phyloP scores from a whole-genome alignment of 1,140 invertebrate species.

The Acyrthosiphon pisum region DNA sequence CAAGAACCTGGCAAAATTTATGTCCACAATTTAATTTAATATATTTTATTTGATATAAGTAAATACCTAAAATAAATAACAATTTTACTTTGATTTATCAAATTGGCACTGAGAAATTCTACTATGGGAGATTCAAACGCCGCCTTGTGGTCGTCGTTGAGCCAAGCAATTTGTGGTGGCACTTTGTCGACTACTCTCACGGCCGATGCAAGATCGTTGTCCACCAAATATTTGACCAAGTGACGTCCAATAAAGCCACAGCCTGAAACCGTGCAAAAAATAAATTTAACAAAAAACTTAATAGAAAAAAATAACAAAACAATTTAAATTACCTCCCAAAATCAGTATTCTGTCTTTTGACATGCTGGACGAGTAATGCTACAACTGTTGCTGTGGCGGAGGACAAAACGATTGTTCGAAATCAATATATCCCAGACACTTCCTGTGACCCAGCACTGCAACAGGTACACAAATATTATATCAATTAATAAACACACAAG shows the following conservation, averaged over 20 bases:
- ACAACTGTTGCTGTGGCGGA: not conserved
- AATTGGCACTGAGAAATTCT: conserved; percentile 89
- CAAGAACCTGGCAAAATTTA: conserved; percentile 71
- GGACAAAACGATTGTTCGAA: not conserved
- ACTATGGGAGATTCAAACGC: conserved; percentile 77
- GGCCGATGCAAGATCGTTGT: conserved; percentile 77
- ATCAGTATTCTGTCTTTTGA: conserved; percentile 8
- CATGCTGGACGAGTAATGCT: not conserved
- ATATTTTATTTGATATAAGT: not conserved
- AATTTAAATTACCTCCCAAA: conserved; percentile 32
- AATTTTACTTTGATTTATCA: conserved; percentile 85
- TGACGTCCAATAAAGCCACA: conserved; percentile 92
- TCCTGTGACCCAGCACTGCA: not conserved
- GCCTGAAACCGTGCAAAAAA: conserved; percentile 67
- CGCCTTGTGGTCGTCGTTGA: conserved; percentile 77
- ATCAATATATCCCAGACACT: not conserved
- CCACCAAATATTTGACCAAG: conserved; percentile 80
- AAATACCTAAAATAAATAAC: not conserved
- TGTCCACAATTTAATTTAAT: not conserved
- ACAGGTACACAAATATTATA: not conserved
- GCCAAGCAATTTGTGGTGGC: conserved; percentile 88
- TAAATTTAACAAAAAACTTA: not conserved
- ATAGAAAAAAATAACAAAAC: not conserved
- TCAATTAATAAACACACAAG: not conserved
- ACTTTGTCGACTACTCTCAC: conserved; percentile 90